Conservation (phyloP, 2,113 vertebrate species). For the Genyomyrus donnyi region DNA sequence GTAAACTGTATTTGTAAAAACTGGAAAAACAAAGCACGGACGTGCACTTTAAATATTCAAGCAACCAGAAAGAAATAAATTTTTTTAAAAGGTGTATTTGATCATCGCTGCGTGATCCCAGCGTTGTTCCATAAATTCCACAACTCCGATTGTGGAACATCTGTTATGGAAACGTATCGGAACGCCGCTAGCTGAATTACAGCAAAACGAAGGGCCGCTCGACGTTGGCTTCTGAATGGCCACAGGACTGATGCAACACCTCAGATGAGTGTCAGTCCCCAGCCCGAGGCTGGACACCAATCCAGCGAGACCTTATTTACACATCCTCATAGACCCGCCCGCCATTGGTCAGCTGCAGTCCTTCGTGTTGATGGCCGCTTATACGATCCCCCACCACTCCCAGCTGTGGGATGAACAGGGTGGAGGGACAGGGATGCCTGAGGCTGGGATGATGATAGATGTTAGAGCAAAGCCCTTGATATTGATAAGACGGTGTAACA, state of each 20-base stretch:
- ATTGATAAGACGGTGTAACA: constrained; percentile 33
- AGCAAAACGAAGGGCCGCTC: background rate
- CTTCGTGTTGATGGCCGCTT: background rate
- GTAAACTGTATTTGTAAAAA: background rate
- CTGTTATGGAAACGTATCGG: background rate
- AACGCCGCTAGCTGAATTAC: background rate
- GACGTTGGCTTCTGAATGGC: background rate
- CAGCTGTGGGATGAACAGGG: background rate
- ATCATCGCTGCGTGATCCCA: background rate
- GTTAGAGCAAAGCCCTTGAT: constrained; percentile 41
- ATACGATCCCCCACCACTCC: background rate
- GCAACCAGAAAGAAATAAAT: background rate
- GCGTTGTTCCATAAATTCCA: background rate
- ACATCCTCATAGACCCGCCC: background rate
- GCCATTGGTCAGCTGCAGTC: background rate
- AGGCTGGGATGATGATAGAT: constrained; percentile 34
- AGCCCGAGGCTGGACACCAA: background rate
- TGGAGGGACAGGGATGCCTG: constrained; percentile 24
- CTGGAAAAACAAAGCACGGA: background rate
- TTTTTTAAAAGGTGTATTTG: background rate
- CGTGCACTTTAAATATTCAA: background rate
- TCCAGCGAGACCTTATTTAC: background rate
- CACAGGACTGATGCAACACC: background rate
- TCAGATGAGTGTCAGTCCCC: background rate
- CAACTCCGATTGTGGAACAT: background rate